These are phyloP conservation scores for Fratercula arctica DNA, from an alignment of 2,797 vertebrate genomes.

Conservation along the genomic window DNA sequence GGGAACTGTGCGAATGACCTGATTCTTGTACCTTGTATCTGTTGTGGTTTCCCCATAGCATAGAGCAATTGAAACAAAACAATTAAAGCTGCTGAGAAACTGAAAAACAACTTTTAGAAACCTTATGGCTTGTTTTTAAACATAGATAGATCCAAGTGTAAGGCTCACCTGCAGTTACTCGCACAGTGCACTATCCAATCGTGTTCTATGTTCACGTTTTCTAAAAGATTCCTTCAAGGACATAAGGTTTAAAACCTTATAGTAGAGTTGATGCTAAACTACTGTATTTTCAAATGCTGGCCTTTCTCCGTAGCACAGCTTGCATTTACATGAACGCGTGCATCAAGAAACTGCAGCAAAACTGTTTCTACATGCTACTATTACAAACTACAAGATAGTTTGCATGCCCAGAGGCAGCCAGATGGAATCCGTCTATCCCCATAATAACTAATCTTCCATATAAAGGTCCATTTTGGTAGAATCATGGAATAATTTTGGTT, in stretches of 20 bases:
- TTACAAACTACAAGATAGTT: neutral
- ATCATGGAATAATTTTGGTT: neutral
- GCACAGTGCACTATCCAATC: neutral
- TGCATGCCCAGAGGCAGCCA: neutral
- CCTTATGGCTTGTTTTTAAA: neutral
- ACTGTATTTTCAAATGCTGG: neutral
- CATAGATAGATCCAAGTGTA: neutral
- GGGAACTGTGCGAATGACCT: neutral
- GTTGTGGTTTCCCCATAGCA: conserved; percentile 34
- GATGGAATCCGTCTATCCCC: neutral
- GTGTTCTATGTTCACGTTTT: fast-evolving
- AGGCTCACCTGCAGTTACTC: neutral
- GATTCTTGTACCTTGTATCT: conserved; percentile 19
- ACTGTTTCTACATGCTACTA: neutral
- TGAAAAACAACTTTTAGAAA: conserved; percentile 24
- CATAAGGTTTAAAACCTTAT: neutral
- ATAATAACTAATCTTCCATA: neutral
- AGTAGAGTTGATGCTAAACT: neutral
- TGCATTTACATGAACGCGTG: neutral
- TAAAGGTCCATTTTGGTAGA: neutral
- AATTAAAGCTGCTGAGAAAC: neutral
- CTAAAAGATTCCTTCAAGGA: neutral
- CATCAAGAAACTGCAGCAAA: neutral
- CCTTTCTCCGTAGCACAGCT: neutral
- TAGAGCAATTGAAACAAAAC: neutral